These are phyloP conservation scores for Listronotus oregonensis DNA, from an alignment of 1,140 invertebrate genomes.

Conservation along the genomic window DNA sequence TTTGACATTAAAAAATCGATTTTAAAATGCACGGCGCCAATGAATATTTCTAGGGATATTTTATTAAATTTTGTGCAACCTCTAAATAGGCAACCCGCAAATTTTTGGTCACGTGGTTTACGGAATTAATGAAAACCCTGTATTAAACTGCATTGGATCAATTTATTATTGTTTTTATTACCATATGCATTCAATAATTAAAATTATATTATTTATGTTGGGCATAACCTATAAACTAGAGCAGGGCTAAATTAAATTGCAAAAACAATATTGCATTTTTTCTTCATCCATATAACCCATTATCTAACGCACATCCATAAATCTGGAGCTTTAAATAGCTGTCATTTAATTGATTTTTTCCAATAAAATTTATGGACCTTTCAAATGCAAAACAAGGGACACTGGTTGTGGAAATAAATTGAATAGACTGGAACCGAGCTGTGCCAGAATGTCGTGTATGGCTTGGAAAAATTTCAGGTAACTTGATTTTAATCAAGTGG, in stretches of 20 bases:
- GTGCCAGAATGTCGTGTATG: constrained; percentile 12
- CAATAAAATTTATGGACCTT: constrained; percentile 25
- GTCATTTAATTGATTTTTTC: constrained; percentile 30
- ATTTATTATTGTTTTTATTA: no score
- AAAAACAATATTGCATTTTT: neutral
- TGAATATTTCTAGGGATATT: no score
- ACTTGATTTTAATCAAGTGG: constrained; percentile 19
- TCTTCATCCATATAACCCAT: constrained; percentile 5
- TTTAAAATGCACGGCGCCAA: no score
- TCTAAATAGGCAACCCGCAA: no score
- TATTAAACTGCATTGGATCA: no score
- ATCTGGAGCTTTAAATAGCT: constrained; percentile 22
- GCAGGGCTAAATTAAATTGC: neutral
- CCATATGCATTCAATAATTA: no score
- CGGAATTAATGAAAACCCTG: no score
- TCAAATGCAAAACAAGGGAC: constrained; percentile 25
- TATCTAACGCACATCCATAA: constrained; percentile 8
- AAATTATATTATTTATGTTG: no score
- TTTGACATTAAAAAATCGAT: no score
- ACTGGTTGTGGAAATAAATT: constrained; percentile 23
- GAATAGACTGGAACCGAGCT: constrained; percentile 9
- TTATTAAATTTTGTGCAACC: no score
- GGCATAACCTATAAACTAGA: no score
- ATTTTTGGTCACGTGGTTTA: no score
- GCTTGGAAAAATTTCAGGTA: constrained; percentile 17